These are phyloP conservation scores for Metaphire vulgaris DNA, from an alignment of 1,140 invertebrate species.

Conservation along the genomic window DNA sequence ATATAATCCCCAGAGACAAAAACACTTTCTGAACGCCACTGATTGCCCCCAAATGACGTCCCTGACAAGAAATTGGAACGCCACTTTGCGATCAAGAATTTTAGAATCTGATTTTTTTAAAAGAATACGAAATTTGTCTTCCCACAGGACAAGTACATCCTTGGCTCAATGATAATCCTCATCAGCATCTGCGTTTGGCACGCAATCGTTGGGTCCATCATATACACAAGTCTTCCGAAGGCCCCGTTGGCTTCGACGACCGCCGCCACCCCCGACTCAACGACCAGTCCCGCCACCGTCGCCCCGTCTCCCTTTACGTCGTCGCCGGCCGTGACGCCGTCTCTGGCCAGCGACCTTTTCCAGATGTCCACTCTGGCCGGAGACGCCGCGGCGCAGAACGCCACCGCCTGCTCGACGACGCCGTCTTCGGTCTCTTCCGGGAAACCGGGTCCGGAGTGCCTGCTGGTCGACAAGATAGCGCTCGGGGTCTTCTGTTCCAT, in stretches of 20 bases:
- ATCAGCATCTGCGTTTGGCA: slow-evolving; percentile 49
- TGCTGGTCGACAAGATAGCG: slow-evolving; percentile 14
- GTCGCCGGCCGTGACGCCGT: not conserved
- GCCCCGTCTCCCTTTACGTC: not conserved
- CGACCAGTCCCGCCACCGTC: not conserved
- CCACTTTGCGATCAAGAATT: no score
- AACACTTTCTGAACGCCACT: no score
- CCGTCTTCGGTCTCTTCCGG: not conserved
- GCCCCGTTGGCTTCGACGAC: not conserved
- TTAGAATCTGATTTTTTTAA: no score
- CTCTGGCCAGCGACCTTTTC: not conserved
- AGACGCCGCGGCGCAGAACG: not conserved
- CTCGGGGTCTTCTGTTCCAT: slow-evolving; percentile 6
- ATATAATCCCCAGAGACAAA: no score
- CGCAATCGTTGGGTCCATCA: slow-evolving; percentile 36
- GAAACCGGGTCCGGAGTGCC: not conserved
- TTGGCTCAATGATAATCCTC: slow-evolving; percentile 47
- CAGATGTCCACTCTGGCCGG: not conserved
- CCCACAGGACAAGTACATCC: slow-evolving; percentile 50
- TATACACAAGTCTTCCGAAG: slow-evolving; percentile 14
- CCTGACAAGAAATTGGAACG: no score
- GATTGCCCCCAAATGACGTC: no score
- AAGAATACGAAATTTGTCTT: no score
- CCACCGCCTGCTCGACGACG: not conserved
- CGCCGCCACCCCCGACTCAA: not conserved